phyloP scores from a whole-genome alignment of 2,888 invertebrate species.

The Stegana nigrithorax region DNA sequence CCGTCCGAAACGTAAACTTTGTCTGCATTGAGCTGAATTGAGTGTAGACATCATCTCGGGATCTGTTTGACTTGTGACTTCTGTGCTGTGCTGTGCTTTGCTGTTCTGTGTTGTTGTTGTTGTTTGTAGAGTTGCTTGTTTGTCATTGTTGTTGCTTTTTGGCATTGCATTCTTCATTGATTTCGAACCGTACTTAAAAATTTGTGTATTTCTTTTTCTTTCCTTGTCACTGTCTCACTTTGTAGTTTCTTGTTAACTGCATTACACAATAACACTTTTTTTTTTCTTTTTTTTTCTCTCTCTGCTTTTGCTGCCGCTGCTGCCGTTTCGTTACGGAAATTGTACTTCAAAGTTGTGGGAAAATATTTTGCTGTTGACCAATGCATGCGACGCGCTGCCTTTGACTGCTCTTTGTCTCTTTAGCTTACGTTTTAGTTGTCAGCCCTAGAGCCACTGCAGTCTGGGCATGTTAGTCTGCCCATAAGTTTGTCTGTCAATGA shows the following conservation, averaged over 20 bases:
- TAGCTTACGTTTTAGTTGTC: neutral
- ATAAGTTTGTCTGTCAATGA: neutral
- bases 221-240: too few species aligned
- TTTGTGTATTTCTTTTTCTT: neutral
- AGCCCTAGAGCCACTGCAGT: conserved; percentile 34
- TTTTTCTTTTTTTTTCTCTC: conserved; percentile 14
- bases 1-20: too few species aligned
- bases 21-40: too few species aligned
- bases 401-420: conserved; percentile 28
- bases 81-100: too few species aligned
- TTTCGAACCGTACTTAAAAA: neutral
- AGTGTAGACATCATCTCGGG: too few species aligned
- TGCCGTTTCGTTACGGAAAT: conserved; percentile 25
- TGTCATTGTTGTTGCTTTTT: conserved; percentile 9
- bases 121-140: too few species aligned
- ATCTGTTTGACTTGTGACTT: too few species aligned
- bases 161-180: conserved; percentile 21
- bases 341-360: conserved; percentile 24
- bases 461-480: too few species aligned
- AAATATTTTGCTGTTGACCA: conserved; percentile 39
- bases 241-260: conserved; percentile 20
- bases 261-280: conserved; percentile 10
- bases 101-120: too few species aligned
- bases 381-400: conserved; percentile 32
- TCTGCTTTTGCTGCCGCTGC: conserved; percentile 14